Percentiles rank a stretch among this genome's conserved stretches.
phyloP scores from a whole-genome alignment of 2,888 invertebrate genomes.

The Dendrolimus pini region DNA sequence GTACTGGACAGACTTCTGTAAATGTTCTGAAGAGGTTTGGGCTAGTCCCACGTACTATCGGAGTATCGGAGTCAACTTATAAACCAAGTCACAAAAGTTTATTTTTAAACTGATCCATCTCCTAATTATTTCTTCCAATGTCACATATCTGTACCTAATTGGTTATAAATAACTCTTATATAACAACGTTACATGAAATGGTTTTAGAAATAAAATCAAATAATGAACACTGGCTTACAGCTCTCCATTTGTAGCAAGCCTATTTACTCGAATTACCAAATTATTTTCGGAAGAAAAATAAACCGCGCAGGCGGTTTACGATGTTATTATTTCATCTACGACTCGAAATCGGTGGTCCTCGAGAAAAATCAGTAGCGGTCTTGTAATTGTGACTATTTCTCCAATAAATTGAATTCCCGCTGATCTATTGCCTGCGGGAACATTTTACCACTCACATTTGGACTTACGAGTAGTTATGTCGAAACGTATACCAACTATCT shows the following conservation, averaged over 20 bases:
- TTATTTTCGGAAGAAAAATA: background rate
- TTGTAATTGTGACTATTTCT: slow-evolving; percentile 10
- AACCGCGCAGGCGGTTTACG: too few relatives aligned
- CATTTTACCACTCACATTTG: background rate
- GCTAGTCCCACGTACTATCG: too few relatives aligned
- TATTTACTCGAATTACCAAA: background rate
- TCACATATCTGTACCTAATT: background rate
- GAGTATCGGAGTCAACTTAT: background rate
- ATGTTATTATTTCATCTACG: background rate
- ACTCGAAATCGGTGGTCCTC: background rate
- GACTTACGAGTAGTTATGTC: too few relatives aligned
- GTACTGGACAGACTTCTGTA: too few relatives aligned
- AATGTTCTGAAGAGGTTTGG: too few relatives aligned
- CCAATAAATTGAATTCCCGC: slow-evolving; percentile 8
- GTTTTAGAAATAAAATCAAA: too few relatives aligned
- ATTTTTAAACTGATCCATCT: background rate
- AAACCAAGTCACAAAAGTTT: background rate
- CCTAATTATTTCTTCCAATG: background rate
- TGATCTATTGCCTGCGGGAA: background rate
- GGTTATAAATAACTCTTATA: background rate
- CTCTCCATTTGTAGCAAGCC: background rate
- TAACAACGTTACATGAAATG: background rate
- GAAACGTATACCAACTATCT: too few relatives aligned
- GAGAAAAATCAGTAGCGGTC: slow-evolving; percentile 12
- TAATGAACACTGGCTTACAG: background rate